Conservation (phyloP, 2,888 invertebrate genomes). For the Rhogogaster chlorosoma region DNA sequence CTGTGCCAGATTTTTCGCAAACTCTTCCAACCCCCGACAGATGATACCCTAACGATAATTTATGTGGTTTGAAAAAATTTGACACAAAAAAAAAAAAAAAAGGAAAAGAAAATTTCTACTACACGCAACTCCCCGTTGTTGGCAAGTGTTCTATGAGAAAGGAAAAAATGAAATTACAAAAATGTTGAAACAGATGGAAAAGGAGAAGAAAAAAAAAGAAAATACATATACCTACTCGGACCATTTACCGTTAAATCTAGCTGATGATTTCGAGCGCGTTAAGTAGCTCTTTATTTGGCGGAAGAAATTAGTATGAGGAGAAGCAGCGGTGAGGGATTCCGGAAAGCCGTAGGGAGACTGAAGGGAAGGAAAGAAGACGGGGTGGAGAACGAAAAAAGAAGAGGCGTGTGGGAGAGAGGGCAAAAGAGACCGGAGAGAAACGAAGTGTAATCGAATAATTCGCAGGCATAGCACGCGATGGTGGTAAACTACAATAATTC, state of each 20-base stretch:
- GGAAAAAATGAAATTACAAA: not conserved
- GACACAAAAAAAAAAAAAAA: not conserved
- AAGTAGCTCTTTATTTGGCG: slow-evolving; percentile 54
- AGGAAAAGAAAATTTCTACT: not conserved
- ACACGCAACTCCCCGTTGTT: not conserved
- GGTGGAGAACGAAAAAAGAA: slow-evolving; percentile 35
- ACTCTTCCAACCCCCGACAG: not conserved
- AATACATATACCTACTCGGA: not conserved
- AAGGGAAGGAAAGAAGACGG: slow-evolving; percentile 20
- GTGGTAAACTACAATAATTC: slow-evolving; percentile 60
- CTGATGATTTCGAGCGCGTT: slow-evolving; percentile 52
- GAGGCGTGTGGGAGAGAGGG: not conserved
- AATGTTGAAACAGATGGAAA: not conserved
- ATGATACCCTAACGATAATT: not conserved
- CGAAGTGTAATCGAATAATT: slow-evolving; percentile 62
- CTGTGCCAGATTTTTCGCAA: slow-evolving; percentile 8
- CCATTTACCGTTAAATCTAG: slow-evolving; percentile 30
- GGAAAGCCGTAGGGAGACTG: slow-evolving; percentile 54
- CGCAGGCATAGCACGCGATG: slow-evolving; percentile 60
- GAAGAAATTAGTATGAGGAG: slow-evolving; percentile 55
- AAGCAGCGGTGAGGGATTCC: slow-evolving; percentile 59
- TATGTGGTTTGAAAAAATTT: not conserved
- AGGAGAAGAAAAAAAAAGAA: not conserved
- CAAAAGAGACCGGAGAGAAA: slow-evolving; percentile 40
- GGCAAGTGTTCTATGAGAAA: not conserved